Evolutionary conservation across 2,888 invertebrate genomes (phyloP), one percentile per base, ranked within the genome.

Genomic region (Vanessa cardui): DNA sequence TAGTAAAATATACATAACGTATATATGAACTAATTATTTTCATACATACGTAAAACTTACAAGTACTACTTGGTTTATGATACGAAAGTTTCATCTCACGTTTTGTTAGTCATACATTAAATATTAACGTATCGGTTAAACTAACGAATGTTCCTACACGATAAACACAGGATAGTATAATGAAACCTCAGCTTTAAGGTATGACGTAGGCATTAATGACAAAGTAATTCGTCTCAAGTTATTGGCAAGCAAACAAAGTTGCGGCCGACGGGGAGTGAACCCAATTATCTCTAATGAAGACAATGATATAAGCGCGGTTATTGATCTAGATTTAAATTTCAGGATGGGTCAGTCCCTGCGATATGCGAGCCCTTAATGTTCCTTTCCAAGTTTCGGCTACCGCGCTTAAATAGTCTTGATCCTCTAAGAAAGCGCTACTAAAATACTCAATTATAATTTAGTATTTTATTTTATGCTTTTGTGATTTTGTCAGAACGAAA

Each of bases 261-360:
- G 85, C 79, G 87, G 86, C 86, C 88, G 85, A 83, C 83, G 85
- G 88, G 91, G 91, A 90, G 87, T 84, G 83, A 86, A 93, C 93
- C 93, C 93, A 93, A 93, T 93, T 93, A 93, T 89, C 92, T 88
- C 88, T 93, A 93, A 93, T 93, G 93, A 93, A 92, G 93, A 93
- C 93, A 93, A 93, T 93, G 93, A 93, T 92, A 92, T 92, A 92
- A 92, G 92, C 92, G 86, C 83, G 90, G 92, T 91, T 92, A 92
- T 92, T 92, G 92, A 92, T 92, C 92, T 92, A 92, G 92, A 92
- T 92, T 92, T 92, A 91, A 92, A 92, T 92, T 92, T 92, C 92
- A 92, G 89, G 90, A 90, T 89, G 92, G 92, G 92, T 92, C 92
- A 92, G 92, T 91, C 92, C 90, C 90, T 86, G 80, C 88, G 86